phyloP scores from a whole-genome alignment of 2,888 invertebrate species.

The Acanthosepion lycidas region DNA sequence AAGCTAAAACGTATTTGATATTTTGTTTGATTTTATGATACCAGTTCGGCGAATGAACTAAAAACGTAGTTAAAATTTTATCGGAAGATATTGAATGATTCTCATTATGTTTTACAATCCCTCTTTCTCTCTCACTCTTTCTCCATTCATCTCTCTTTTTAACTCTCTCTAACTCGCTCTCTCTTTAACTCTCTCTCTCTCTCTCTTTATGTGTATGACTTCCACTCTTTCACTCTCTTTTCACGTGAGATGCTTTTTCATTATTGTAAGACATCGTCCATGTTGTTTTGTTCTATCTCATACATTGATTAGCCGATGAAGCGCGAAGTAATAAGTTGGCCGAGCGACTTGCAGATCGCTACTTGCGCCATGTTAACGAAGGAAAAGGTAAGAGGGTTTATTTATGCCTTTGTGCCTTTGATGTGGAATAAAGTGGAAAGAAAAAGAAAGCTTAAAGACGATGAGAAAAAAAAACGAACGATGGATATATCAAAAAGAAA shows the following conservation, averaged over 20 bases:
- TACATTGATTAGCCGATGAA: neutral
- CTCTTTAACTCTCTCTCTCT: neutral
- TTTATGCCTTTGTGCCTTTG: neutral
- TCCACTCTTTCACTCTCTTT: neutral
- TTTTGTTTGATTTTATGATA: neutral
- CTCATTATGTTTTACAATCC: neutral
- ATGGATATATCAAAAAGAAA: neutral
- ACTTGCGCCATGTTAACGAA: neutral
- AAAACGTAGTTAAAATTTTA: neutral
- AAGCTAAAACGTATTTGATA: neutral
- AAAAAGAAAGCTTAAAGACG: neutral
- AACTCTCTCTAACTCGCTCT: neutral
- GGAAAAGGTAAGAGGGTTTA: neutral
- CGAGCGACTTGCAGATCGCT: neutral
- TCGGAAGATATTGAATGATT: neutral
- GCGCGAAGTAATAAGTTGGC: constrained; percentile 6
- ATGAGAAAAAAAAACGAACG: neutral
- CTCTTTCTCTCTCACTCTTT: neutral
- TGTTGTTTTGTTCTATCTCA: neutral
- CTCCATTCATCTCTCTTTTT: neutral
- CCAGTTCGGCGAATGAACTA: neutral
- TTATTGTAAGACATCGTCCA: neutral
- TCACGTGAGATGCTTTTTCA: neutral
- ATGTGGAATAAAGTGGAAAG: neutral
- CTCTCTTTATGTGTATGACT: neutral